A percentile compares a stretch with the other conserved stretches of the same genome.
These are phyloP conservation scores for Drosophila prosaltans DNA, from an alignment of 1,140 invertebrate genomes.

Conservation along the genomic window DNA sequence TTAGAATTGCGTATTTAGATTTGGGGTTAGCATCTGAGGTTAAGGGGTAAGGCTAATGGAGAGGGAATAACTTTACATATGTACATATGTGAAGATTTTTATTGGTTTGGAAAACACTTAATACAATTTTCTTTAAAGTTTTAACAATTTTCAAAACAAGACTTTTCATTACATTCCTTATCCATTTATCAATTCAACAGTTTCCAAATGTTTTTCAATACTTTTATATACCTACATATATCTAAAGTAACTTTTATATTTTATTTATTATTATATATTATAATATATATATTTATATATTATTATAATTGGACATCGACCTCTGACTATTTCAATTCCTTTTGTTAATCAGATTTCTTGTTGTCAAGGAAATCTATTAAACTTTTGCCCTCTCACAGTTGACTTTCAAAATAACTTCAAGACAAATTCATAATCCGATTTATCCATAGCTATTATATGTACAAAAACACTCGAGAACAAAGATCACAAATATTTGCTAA, in stretches of 20 bases:
- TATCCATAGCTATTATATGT: slow-evolving; percentile 25
- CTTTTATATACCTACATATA: too few species aligned
- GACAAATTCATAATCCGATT: slow-evolving; percentile 50
- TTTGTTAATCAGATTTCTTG: neutral
- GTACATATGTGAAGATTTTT: slow-evolving; percentile 61
- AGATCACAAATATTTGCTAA: slow-evolving; percentile 51
- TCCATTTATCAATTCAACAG: too few species aligned
- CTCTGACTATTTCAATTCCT: too few species aligned
- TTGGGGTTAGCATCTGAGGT: slow-evolving; percentile 2
- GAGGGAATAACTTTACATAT: neutral
- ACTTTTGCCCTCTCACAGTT: slow-evolving; percentile 10
- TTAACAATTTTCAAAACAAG: too few species aligned
- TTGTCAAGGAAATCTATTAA: neutral
- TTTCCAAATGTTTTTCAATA: too few species aligned
- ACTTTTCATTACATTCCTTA: too few species aligned
- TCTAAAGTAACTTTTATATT: too few species aligned
- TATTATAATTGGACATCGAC: too few species aligned
- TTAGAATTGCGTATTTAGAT: slow-evolving; percentile 19
- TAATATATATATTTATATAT: too few species aligned
- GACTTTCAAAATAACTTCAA: slow-evolving; percentile 34
- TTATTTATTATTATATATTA: too few species aligned
- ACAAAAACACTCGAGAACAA: slow-evolving; percentile 69
- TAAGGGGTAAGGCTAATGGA: slow-evolving; percentile 21
- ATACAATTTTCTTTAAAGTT: too few species aligned
- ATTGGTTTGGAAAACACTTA: neutral